A percentile compares a stretch with the other conserved stretches of the same genome.
phyloP scores from a whole-genome alignment of 2,888 invertebrate species.

The Drosophila putrida region DNA sequence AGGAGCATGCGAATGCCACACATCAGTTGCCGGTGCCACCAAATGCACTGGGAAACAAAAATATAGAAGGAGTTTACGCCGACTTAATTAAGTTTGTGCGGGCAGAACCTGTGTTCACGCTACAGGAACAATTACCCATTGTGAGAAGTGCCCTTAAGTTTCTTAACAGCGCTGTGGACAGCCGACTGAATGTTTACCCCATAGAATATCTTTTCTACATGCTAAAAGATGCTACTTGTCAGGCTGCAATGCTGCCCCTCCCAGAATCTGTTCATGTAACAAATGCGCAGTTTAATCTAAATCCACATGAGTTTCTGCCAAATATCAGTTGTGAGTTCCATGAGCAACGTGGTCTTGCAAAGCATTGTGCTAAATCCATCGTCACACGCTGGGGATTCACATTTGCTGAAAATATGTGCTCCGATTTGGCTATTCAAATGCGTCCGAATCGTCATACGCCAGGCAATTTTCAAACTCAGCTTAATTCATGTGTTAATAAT shows the following conservation, averaged over 20 bases:
- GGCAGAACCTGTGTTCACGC: constrained; percentile 32
- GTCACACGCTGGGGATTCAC: constrained; percentile 45
- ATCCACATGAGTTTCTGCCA: constrained; percentile 11
- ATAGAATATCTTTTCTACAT: constrained; percentile 42
- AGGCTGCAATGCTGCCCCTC: not conserved
- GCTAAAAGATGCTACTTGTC: constrained; percentile 36
- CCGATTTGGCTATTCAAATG: constrained; percentile 38
- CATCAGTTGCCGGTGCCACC: constrained; percentile 40
- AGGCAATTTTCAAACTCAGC: not conserved
- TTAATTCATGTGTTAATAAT: not conserved
- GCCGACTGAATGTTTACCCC: constrained; percentile 26
- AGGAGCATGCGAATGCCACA: constrained; percentile 17
- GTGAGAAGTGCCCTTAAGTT: constrained; percentile 19
- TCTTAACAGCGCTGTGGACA: constrained; percentile 12
- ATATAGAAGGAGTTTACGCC: constrained; percentile 25
- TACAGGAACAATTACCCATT: constrained; percentile 8
- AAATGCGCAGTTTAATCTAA: constrained; percentile 9
- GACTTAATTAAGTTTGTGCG: constrained; percentile 20
- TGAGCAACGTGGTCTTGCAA: constrained; percentile 1
- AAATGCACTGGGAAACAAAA: constrained; percentile 23
- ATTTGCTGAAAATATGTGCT: constrained; percentile 44
- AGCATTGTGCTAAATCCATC: constrained; percentile 34
- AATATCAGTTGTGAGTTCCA: constrained; percentile 35
- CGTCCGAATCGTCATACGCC: constrained; percentile 31
- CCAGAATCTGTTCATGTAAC: constrained; percentile 18